A percentile compares a stretch with the other conserved stretches of the same genome.
Evolutionary conservation across 2,797 vertebrate species (phyloP).

Genomic region (Margarornis squamiger): DNA sequence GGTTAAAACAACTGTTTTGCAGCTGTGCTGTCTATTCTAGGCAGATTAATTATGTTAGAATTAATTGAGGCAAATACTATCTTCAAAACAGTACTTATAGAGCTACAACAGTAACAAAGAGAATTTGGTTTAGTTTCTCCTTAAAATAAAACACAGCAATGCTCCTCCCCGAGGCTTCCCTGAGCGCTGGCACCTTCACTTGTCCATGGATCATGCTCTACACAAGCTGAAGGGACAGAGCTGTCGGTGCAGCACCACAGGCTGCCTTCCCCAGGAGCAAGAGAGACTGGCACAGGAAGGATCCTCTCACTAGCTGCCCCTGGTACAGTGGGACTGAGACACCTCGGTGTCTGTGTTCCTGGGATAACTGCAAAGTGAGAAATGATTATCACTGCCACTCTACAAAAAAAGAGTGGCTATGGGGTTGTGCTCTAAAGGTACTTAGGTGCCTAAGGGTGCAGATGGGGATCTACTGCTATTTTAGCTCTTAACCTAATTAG

Average conservation of each 20-base stretch:
- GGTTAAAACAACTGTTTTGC: neutral
- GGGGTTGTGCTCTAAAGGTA: neutral
- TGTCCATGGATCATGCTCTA: too few relatives aligned
- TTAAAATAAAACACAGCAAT: neutral
- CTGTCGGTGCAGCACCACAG: neutral
- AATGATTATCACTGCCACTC: neutral
- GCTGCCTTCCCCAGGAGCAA: neutral
- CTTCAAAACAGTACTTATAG: neutral
- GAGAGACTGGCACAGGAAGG: neutral
- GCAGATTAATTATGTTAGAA: neutral
- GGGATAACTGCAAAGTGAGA: neutral
- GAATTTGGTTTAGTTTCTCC: neutral
- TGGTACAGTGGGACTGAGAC: neutral
- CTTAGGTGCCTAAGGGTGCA: neutral
- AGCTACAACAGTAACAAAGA: neutral
- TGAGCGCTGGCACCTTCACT: too few relatives aligned
- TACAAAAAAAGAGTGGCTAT: neutral
- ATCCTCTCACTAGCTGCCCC: neutral
- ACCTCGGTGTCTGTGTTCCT: neutral
- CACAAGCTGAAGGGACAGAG: neutral
- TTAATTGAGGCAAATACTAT: neutral
- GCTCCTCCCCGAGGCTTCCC: neutral
- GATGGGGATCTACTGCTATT: conserved; percentile 11
- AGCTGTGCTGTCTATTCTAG: neutral
- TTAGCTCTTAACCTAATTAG: conserved; percentile 34